These are phyloP conservation scores for Drosophila nr. fundita DNA, from an alignment of 2,888 invertebrate species.

Conservation along the genomic window DNA sequence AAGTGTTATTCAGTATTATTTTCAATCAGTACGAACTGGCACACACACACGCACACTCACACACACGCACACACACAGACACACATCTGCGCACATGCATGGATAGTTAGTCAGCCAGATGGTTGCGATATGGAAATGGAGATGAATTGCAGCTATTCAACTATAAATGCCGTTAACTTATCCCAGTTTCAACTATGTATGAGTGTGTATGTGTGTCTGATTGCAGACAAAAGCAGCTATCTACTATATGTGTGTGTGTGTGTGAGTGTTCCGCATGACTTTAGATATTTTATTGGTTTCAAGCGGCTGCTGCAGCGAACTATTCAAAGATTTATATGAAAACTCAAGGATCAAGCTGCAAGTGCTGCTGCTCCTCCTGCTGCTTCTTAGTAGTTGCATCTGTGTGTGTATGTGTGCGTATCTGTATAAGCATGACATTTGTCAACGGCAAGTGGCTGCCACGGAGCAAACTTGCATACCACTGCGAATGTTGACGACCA, in stretches of 20 bases:
- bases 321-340: conserved; percentile 73
- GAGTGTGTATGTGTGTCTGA: conserved; percentile 16
- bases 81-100: neutral
- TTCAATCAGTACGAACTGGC: conserved; percentile 34
- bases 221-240: conserved; percentile 43
- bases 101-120: conserved; percentile 32
- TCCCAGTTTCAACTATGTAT: conserved; percentile 10
- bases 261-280: conserved; percentile 40
- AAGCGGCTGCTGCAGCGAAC: conserved; percentile 48
- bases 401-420: conserved; percentile 35
- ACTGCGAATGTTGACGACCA: conserved; percentile 67
- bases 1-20: conserved; percentile 34
- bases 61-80: conserved; percentile 4
- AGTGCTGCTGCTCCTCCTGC: conserved; percentile 33
- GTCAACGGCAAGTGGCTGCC: conserved; percentile 71
- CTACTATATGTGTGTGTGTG: conserved; percentile 11
- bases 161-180: conserved; percentile 55
- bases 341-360: conserved; percentile 70
- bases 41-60: neutral
- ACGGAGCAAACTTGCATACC: conserved; percentile 55
- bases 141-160: conserved; percentile 57
- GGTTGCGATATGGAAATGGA: conserved; percentile 49
- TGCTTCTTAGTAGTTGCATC: conserved; percentile 39
- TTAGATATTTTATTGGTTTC: conserved; percentile 56
- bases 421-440: conserved; percentile 72